Base-by-base conservation (phyloP, 2,797 vertebrate genomes). In the Mallotus villosus region DNA sequence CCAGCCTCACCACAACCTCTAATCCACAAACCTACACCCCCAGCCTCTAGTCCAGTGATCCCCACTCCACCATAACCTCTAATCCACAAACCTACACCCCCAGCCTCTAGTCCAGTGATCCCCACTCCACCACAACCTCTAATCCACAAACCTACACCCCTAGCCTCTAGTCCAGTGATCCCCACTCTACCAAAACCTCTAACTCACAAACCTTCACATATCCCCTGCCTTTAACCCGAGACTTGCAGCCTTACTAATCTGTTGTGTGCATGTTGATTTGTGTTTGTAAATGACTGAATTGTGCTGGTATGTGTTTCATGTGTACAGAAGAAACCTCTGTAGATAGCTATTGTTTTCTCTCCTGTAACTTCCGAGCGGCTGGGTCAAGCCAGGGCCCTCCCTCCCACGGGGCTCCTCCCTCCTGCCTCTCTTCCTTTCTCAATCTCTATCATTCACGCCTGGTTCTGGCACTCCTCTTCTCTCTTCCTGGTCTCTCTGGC, bases 231-330 rank as follows among this genome's bases (percentile, higher is more conserved):
- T 81, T 77, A 74, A 78, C 74, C 74, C 77, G 70, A 82, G 82
- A 79, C 17, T 55, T 4, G 69, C 73, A 32, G 80, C 80, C 76
- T 72, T 77, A 75, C 81, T 79, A 81, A 81, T 89, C 82, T 88
- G 81, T 76, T 79, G 79, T 77, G 74, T 78, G 86, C 87, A 88
- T 87, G 86, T 83, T 86, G 86, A 88, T 88, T 86, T 84, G 74
- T 88, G 82, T 77, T 78, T 81, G 81, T 91, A 82, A 91, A 90
- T 89, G 84, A 70, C 66, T 63, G 80, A 80, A 88, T 90, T 90
- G 88, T 91, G 37, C 68, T 37, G 17, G 63, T 55, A 17, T 55
- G 53, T 68, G 29, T 58, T n/a, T 17, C 8, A 17, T 25, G 64
- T 69, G 73, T 60, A 71, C 55, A n/a, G 29, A 37, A 11, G 16